Evolutionary conservation across 1,140 invertebrate genomes (phyloP).

Genomic region (Gonioctena quinquepunctata): DNA sequence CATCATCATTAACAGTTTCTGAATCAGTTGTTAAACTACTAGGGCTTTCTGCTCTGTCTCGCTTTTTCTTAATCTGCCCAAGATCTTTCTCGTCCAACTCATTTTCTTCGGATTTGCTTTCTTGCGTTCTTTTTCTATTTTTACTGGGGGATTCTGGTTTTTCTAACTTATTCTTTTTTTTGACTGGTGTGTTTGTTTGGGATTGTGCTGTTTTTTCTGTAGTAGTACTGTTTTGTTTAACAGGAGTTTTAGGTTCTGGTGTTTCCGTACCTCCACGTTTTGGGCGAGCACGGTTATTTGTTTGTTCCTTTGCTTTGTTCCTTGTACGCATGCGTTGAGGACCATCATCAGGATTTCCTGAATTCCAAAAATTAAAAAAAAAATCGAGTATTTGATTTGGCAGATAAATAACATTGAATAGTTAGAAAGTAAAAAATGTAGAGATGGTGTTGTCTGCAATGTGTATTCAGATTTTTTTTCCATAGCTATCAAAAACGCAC

Average conservation of each 20-base stretch:
- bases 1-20: slow-evolving; percentile 77
- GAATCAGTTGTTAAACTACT: slow-evolving; percentile 81
- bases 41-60: slow-evolving; percentile 73
- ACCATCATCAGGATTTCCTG: slow-evolving; percentile 76
- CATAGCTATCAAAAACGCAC: no score
- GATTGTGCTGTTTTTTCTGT: slow-evolving; percentile 55
- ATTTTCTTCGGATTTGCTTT: slow-evolving; percentile 58
- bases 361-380: no score
- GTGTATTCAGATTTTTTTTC: no score
- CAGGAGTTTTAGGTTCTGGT: slow-evolving; percentile 67
- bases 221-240: slow-evolving; percentile 51
- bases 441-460: no score
- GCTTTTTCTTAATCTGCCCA: slow-evolving; percentile 71
- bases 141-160: slow-evolving; percentile 68
- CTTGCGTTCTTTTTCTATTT: slow-evolving; percentile 71
- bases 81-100: slow-evolving; percentile 66
- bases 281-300: slow-evolving; percentile 57
- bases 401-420: no score
- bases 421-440: no score
- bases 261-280: slow-evolving; percentile 71
- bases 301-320: slow-evolving; percentile 82
- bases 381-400: no score
- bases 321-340: slow-evolving; percentile 86
- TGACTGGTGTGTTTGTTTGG: slow-evolving; percentile 43
- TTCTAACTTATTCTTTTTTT: slow-evolving; percentile 55